Evolutionary conservation across 2,113 vertebrate genomes (phyloP).

Genomic region (Tursiops truncatus): DNA sequence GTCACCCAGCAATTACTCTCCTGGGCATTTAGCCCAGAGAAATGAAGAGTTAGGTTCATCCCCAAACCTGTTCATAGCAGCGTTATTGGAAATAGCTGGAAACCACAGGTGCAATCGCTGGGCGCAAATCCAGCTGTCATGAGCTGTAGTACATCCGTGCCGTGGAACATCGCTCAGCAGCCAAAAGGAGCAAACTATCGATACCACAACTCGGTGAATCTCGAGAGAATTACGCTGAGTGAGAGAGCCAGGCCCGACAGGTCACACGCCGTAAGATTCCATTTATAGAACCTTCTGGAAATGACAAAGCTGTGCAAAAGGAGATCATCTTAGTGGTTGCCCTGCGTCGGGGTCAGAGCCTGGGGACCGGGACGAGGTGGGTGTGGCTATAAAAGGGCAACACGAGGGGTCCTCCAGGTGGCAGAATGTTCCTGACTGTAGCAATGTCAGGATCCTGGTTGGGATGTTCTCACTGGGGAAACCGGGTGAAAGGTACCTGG

Average conservation of each 20-base stretch:
- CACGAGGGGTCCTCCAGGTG: rapidly evolving
- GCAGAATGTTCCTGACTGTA: no score
- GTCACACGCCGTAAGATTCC: rapidly evolving
- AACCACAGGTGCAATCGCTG: no score
- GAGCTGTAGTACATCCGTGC: rapidly evolving
- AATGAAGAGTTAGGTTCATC: not conserved
- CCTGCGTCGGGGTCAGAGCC: not conserved
- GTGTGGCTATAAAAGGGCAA: rapidly evolving
- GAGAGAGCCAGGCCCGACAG: not conserved
- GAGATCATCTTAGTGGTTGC: not conserved
- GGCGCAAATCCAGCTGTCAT: rapidly evolving
- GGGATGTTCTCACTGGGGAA: not conserved
- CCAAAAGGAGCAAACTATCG: not conserved
- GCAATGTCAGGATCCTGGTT: not conserved
- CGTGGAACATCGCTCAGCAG: rapidly evolving
- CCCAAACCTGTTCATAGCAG: not conserved
- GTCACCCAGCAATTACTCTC: not conserved
- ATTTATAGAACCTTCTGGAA: not conserved
- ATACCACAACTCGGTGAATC: not conserved
- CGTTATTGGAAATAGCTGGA: not conserved
- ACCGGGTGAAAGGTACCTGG: not conserved
- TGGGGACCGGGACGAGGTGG: not conserved
- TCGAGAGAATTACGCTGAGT: rapidly evolving
- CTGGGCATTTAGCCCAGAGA: not conserved
- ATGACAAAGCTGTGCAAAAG: not conserved